phyloP scores from a whole-genome alignment of 2,113 vertebrate genomes.

The Neopipo cinnamomea region DNA sequence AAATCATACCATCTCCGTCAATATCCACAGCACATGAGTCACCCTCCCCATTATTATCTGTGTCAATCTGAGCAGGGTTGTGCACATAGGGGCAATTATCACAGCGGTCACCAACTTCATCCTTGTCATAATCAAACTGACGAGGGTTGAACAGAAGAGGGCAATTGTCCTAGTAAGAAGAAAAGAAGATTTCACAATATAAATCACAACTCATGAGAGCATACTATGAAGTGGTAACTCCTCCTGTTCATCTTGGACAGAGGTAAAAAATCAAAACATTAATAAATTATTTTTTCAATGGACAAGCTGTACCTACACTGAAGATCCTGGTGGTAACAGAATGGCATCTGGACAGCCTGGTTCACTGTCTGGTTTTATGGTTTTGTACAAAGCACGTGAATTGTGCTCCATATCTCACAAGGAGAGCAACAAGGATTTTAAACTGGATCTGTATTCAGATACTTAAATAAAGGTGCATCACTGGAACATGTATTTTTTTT shows the following conservation, averaged over 20 bases:
- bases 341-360: neutral
- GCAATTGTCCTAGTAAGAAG: constrained; percentile 88
- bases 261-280: neutral
- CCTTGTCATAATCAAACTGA: constrained; percentile 95
- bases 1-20: constrained; percentile 89
- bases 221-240: neutral
- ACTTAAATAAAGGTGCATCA: neutral
- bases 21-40: constrained; percentile 95
- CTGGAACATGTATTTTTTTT: neutral
- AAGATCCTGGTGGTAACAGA: neutral
- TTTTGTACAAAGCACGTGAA: neutral
- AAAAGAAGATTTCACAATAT: neutral
- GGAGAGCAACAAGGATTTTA: neutral
- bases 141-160: constrained; percentile 93
- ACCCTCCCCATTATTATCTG: constrained; percentile 91
- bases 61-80: constrained; percentile 96
- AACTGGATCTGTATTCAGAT: neutral
- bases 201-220: neutral
- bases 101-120: constrained; percentile 95
- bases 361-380: neutral
- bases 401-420: neutral
- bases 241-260: neutral
- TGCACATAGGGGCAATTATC: constrained; percentile 97
- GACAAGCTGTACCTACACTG: neutral
- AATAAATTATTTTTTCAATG: neutral